Evolutionary conservation across 2,888 invertebrate genomes (phyloP).

Genomic region (Lomographa bimaculata): DNA sequence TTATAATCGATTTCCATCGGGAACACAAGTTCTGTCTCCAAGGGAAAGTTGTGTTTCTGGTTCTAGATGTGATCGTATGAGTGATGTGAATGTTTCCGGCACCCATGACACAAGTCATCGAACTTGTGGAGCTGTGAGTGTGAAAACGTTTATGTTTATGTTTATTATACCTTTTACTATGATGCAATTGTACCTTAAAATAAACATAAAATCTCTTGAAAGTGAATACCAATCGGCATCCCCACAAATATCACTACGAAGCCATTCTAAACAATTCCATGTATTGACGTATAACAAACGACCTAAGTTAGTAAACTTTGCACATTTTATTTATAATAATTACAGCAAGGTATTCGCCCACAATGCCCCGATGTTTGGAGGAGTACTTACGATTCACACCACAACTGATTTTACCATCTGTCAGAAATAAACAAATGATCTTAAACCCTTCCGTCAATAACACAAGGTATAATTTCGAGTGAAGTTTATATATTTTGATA

Average conservation of each 20-base stretch:
- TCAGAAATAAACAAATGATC: slow-evolving; percentile 29
- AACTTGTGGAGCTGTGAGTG: too few relatives aligned
- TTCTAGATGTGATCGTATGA: too few relatives aligned
- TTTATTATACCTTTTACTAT: too few relatives aligned
- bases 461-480: slow-evolving; percentile 29
- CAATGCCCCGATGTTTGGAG: slow-evolving; percentile 56
- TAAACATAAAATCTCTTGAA: too few relatives aligned
- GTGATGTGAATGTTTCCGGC: too few relatives aligned
- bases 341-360: slow-evolving; percentile 60
- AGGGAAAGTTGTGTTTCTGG: too few relatives aligned
- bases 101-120: too few relatives aligned
- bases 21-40: too few relatives aligned
- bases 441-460: slow-evolving; percentile 23
- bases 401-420: slow-evolving; percentile 41
- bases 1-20: too few relatives aligned
- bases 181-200: too few relatives aligned
- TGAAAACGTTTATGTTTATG: too few relatives aligned
- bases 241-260: slow-evolving; percentile 14
- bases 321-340: slow-evolving; percentile 70
- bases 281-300: slow-evolving; percentile 54
- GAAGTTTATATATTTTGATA: slow-evolving; percentile 30
- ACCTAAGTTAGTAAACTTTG: slow-evolving; percentile 52
- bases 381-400: slow-evolving; percentile 48
- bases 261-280: slow-evolving; percentile 36
- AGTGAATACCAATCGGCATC: not conserved